A percentile compares a stretch with the other conserved stretches of the same genome.
Conservation (phyloP, 2,113 vertebrate species). For the Neotragus pygmaeus region DNA sequence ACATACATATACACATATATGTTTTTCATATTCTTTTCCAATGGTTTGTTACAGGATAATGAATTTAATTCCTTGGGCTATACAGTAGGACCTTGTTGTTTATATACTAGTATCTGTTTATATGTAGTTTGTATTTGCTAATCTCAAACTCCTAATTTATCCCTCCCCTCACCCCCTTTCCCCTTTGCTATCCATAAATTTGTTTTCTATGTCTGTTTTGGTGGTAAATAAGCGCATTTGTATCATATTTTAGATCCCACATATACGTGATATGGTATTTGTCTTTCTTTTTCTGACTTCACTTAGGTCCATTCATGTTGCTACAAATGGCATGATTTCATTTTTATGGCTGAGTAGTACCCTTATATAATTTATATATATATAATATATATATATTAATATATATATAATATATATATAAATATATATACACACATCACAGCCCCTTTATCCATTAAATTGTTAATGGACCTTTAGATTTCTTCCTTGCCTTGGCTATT, state of each 20-base stretch:
- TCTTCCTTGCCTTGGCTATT: neutral
- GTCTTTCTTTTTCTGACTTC: neutral
- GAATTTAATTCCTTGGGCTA: neutral
- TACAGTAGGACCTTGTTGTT: neutral
- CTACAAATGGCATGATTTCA: neutral
- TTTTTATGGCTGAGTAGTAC: neutral
- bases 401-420: neutral
- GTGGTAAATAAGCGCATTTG: neutral
- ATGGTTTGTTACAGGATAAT: neutral
- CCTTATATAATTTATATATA: neutral
- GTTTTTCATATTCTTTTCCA: neutral
- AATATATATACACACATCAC: neutral
- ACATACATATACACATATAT: neutral
- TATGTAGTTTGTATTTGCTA: neutral
- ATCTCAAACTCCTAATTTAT: neutral
- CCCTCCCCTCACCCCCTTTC: neutral
- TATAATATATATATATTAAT: neutral
- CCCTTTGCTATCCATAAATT: neutral
- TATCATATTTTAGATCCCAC: neutral
- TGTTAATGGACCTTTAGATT: neutral
- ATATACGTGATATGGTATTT: neutral
- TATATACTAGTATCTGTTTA: neutral
- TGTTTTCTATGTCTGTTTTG: neutral
- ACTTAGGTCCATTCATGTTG: neutral
- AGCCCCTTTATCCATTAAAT: neutral